A percentile compares a stretch with the other conserved stretches of the same genome.
Evolutionary conservation across 2,888 invertebrate species (phyloP).

Genomic region (Rhodophaea formosa): DNA sequence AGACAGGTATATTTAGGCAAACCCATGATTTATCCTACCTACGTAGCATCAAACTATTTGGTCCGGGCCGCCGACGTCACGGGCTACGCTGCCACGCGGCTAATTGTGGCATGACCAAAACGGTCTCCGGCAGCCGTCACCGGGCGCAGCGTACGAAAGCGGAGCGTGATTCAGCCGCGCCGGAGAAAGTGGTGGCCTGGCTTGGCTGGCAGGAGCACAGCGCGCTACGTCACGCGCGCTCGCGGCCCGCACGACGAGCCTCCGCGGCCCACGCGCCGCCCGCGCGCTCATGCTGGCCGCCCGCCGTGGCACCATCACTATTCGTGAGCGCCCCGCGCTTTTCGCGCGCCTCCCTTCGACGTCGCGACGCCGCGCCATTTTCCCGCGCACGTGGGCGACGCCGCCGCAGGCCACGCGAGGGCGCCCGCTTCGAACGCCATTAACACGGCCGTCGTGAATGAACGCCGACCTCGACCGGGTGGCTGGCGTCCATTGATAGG

Average conservation of each 20-base stretch:
- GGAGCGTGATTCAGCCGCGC: slow-evolving; percentile 64
- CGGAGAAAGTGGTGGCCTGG: slow-evolving; percentile 42
- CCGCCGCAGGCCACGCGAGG: slow-evolving; percentile 55
- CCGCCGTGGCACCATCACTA: slow-evolving; percentile 58
- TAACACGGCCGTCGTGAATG: slow-evolving; percentile 78
- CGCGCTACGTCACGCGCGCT: slow-evolving; percentile 31
- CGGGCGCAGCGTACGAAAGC: slow-evolving; percentile 56
- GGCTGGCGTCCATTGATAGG: slow-evolving; percentile 73
- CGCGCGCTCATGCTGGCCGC: slow-evolving; percentile 54
- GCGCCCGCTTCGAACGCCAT: slow-evolving; percentile 72
- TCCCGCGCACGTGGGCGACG: slow-evolving; percentile 79
- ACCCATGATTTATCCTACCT: slow-evolving; percentile 63
- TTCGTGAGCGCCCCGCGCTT: slow-evolving; percentile 72
- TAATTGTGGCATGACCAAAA: slow-evolving; percentile 77
- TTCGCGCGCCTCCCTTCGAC: slow-evolving; percentile 75
- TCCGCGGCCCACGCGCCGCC: slow-evolving; percentile 67
- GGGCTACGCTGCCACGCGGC: slow-evolving; percentile 64
- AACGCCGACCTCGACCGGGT: slow-evolving; percentile 75
- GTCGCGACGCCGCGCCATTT: slow-evolving; percentile 79
- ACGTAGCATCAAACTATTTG: slow-evolving; percentile 69
- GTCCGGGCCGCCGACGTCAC: slow-evolving; percentile 66
- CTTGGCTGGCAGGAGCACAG: slow-evolving; percentile 33
- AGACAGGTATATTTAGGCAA: slow-evolving; percentile 61
- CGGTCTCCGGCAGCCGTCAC: slow-evolving; percentile 59
- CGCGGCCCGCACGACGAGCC: slow-evolving; percentile 55